Percentiles rank a stretch among this genome's conserved stretches.
These are phyloP conservation scores for Arctocebus calabarensis DNA, from an alignment of 2,797 vertebrate species.

Conservation along the genomic window DNA sequence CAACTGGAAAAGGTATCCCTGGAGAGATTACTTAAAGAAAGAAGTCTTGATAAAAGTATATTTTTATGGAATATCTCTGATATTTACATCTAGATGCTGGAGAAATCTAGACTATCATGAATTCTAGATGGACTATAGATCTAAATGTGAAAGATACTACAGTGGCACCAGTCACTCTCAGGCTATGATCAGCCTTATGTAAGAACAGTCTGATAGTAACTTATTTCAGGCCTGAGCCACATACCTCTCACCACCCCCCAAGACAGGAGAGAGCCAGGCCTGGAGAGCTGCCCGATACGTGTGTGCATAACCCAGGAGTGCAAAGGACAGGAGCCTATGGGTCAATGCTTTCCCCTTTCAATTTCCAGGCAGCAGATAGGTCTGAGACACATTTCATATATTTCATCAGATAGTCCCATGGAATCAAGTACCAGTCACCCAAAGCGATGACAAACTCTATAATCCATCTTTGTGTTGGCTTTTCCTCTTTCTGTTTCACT, in stretches of 20 bases:
- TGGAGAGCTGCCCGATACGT: neutral
- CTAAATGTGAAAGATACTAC: neutral
- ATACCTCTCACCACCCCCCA: neutral
- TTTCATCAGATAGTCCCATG: neutral
- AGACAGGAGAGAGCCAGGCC: neutral
- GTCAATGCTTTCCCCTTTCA: neutral
- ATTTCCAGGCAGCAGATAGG: neutral
- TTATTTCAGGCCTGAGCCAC: neutral
- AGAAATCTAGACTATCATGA: neutral
- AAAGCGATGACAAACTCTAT: neutral
- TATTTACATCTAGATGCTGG: neutral
- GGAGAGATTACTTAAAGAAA: conserved; percentile 25
- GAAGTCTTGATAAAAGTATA: neutral
- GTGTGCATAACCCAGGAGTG: neutral
- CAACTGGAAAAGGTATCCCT: neutral
- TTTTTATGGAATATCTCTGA: conserved; percentile 27
- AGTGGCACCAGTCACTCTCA: neutral
- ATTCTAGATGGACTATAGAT: neutral
- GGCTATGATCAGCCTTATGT: neutral
- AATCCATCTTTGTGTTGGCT: neutral
- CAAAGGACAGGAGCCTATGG: neutral
- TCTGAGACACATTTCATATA: neutral
- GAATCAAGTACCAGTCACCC: neutral
- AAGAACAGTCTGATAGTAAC: neutral
- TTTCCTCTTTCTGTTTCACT: neutral